Evolutionary conservation across 2,113 vertebrate genomes (phyloP).

Genomic region (Otis tarda): DNA sequence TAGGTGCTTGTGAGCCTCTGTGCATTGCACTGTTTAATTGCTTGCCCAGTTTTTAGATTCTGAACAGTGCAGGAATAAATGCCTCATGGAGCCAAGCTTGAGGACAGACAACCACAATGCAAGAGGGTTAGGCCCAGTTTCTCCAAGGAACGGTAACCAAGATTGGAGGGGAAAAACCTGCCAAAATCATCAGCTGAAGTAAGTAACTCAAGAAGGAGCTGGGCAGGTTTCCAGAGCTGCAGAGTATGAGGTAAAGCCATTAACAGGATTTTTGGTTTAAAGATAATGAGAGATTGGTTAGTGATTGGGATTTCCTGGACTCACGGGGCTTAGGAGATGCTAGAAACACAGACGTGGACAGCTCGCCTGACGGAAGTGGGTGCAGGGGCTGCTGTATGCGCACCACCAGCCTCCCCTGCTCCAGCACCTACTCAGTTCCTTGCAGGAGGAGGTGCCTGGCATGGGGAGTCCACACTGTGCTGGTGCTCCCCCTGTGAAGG

Average conservation of each 20-base stretch:
- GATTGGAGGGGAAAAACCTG: background rate
- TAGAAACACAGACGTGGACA: background rate
- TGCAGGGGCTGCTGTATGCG: background rate
- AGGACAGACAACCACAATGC: background rate
- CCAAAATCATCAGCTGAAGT: conserved; percentile 58
- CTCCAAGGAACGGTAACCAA: conserved; percentile 20
- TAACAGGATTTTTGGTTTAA: conserved; percentile 40
- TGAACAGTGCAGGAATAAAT: background rate
- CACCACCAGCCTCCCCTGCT: background rate
- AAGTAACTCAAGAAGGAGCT: conserved; percentile 54
- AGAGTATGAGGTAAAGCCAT: conserved; percentile 50
- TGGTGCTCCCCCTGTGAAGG: background rate
- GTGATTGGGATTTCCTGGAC: conserved; percentile 25
- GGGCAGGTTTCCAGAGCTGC: conserved; percentile 38
- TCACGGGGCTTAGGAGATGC: background rate
- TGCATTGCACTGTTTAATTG: background rate
- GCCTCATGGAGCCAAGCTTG: background rate
- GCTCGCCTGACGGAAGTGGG: background rate
- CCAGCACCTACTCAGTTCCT: background rate
- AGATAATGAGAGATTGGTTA: conserved; percentile 44
- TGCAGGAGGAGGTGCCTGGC: background rate
- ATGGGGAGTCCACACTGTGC: rapidly evolving
- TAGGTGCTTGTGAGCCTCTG: background rate
- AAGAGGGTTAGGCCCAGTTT: background rate
- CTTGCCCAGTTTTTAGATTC: background rate